Conservation (phyloP, 2,113 vertebrate species). For the Uropsilus gracilis region DNA sequence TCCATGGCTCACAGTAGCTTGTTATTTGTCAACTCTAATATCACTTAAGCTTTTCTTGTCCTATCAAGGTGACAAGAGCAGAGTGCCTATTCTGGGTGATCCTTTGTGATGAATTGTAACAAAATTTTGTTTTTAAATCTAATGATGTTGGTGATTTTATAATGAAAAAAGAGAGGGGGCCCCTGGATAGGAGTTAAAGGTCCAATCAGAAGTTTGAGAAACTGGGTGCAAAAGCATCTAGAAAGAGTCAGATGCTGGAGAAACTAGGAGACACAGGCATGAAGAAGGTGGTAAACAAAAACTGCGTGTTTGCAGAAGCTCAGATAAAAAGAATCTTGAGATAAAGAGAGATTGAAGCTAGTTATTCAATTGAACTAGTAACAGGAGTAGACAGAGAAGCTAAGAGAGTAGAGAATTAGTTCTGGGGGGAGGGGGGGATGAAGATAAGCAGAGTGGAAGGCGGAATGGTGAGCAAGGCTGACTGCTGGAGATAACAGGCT, state of each 20-base stretch:
- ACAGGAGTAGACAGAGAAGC: not conserved
- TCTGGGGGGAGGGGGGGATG: not conserved
- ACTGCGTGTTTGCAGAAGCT: not conserved
- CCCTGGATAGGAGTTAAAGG: not conserved
- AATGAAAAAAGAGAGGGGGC: not conserved
- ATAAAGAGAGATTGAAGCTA: not conserved
- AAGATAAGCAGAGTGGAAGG: not conserved
- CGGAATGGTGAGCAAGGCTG: not conserved
- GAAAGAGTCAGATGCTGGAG: not conserved
- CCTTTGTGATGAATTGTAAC: too few species aligned
- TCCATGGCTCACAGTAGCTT: too few species aligned
- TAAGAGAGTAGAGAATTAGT: not conserved
- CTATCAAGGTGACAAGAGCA: too few species aligned
- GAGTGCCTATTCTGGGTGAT: too few species aligned
- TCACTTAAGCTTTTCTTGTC: too few species aligned
- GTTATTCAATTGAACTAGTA: not conserved
- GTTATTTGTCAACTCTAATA: not conserved
- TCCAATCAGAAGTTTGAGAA: not conserved
- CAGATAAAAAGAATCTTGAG: constrained; percentile 1
- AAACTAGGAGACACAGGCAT: not conserved
- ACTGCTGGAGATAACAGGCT: not conserved
- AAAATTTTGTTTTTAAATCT: too few species aligned
- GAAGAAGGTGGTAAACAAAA: not conserved
- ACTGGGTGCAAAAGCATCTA: not conserved
- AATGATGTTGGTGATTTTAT: too few species aligned